A percentile compares a stretch with the other conserved stretches of the same genome.
Evolutionary conservation across 2,888 invertebrate genomes (phyloP).

Genomic region (Hecatera dysodea): DNA sequence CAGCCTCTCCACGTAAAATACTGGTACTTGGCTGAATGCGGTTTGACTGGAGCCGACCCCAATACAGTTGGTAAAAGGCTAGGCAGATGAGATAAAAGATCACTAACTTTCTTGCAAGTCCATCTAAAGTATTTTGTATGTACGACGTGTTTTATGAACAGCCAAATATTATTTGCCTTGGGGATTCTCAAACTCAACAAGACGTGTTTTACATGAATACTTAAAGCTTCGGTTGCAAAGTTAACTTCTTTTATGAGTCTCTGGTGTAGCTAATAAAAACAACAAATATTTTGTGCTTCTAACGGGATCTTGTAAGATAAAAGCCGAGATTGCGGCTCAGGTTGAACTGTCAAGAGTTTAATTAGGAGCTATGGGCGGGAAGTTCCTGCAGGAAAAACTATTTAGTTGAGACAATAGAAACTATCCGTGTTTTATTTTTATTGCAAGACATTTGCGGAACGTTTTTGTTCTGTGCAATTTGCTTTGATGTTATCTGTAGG

Average conservation of each 20-base stretch:
- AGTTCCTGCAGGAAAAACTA: conserved; percentile 62
- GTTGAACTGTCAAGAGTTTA: conserved; percentile 58
- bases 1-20: no score
- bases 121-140: conserved; percentile 1
- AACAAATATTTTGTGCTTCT: conserved; percentile 12
- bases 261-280: conserved; percentile 27
- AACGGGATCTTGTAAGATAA: conserved; percentile 29
- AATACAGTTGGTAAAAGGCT: no score
- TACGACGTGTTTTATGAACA: conserved; percentile 7
- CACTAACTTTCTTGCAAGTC: conserved; percentile 14
- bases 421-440: conserved; percentile 49
- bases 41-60: no score
- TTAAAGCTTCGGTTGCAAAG: conserved; percentile 1
- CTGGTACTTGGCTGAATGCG: no score
- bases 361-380: conserved; percentile 60
- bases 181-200: conserved; percentile 3
- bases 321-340: conserved; percentile 45
- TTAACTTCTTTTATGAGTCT: conserved; percentile 11
- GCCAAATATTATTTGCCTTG: conserved; percentile 8
- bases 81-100: no score
- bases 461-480: conserved; percentile 15
- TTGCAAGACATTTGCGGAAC: conserved; percentile 5
- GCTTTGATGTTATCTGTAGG: conserved; percentile 31
- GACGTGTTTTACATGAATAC: not conserved
- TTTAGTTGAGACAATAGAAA: conserved; percentile 61